A percentile compares a stretch with the other conserved stretches of the same genome.
phyloP scores from a whole-genome alignment of 2,113 vertebrate genomes.

The Apus apus region DNA sequence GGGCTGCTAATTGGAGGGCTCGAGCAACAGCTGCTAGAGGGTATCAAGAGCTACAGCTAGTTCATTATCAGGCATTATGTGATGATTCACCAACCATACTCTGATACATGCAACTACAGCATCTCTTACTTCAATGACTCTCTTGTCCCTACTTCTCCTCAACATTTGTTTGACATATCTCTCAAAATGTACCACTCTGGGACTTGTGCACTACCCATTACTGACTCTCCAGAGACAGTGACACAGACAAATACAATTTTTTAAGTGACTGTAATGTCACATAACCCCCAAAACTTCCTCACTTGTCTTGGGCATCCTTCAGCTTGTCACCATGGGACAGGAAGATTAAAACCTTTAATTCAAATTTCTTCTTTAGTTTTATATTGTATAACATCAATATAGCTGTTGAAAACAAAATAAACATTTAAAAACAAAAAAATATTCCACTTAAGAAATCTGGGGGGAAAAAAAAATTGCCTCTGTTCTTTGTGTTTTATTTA shows the following conservation, averaged over 20 bases:
- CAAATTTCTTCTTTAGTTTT: background rate
- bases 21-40: background rate
- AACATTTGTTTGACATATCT: background rate
- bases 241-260: background rate
- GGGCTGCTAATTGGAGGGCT: background rate
- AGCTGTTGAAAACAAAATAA: background rate
- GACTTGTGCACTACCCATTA: background rate
- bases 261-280: background rate
- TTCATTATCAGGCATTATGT: background rate
- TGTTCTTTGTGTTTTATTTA: background rate
- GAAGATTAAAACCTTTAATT: background rate
- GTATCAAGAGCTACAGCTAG: background rate
- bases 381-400: background rate
- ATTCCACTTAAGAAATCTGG: background rate
- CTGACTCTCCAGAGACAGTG: background rate
- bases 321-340: background rate
- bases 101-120: accelerated
- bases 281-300: background rate
- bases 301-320: background rate
- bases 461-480: background rate
- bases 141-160: background rate
- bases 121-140: background rate
- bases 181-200: background rate
- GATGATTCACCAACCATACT: background rate
- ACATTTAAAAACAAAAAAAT: background rate